Conservation (phyloP, 1,140 invertebrate genomes). For the Protaetia brevitarsis region DNA sequence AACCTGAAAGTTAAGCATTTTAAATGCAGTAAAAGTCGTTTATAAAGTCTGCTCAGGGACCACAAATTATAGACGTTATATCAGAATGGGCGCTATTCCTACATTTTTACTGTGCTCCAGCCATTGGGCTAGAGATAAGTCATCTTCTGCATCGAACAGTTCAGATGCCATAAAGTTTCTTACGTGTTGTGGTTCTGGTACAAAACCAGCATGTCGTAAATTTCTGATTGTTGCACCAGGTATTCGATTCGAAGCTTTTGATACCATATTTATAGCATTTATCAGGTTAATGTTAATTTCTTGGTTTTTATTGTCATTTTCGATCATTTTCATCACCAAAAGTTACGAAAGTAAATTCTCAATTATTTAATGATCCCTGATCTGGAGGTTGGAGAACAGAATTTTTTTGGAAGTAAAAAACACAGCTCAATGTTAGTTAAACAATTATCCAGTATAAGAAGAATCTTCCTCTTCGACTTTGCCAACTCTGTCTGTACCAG, state of each 20-base stretch:
- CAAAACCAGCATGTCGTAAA: not conserved
- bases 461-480: not conserved
- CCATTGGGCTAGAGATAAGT: too few species aligned
- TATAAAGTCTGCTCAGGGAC: too few species aligned
- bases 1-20: too few species aligned
- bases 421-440: not conserved
- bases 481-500: not conserved
- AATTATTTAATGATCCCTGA: too few species aligned
- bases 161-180: too few species aligned
- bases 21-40: too few species aligned
- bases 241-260: not conserved
- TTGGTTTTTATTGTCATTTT: not conserved
- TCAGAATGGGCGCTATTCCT: too few species aligned
- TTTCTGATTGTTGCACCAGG: not conserved
- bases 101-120: too few species aligned
- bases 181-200: not conserved
- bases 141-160: too few species aligned
- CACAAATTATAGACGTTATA: too few species aligned
- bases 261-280: not conserved
- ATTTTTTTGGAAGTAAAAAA: not conserved
- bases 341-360: too few species aligned
- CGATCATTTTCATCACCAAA: not conserved
- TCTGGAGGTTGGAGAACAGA: too few species aligned
- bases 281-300: not conserved
- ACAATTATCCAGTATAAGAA: not conserved